Percentiles rank a stretch among this genome's conserved stretches.
phyloP scores from a whole-genome alignment of 2,797 vertebrate genomes.

The Anniella stebbinsi region DNA sequence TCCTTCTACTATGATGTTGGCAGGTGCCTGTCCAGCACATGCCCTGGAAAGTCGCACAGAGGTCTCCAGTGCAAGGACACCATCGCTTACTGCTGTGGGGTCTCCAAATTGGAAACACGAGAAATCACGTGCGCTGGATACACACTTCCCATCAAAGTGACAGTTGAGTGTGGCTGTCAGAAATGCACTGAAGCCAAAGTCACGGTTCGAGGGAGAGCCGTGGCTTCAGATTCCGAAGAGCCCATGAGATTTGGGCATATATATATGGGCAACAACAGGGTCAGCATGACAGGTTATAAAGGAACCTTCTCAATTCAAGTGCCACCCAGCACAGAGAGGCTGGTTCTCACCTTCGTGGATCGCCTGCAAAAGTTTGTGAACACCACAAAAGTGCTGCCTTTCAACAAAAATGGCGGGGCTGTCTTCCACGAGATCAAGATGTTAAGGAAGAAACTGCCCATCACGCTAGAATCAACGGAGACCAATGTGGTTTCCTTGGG shows the following conservation, averaged over 20 bases:
- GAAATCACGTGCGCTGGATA: constrained; percentile 91
- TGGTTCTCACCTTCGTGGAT: constrained; percentile 97
- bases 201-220: constrained; percentile 88
- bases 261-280: constrained; percentile 88
- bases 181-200: constrained; percentile 90
- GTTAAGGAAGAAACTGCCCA: constrained; percentile 87
- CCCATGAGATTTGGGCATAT: constrained; percentile 96
- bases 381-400: constrained; percentile 96
- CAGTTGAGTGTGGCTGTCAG: constrained; percentile 89
- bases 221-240: constrained; percentile 92
- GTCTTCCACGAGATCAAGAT: constrained; percentile 96
- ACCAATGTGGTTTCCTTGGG: constrained; percentile 91
- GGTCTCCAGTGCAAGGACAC: constrained; percentile 92
- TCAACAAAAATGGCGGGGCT: constrained; percentile 91
- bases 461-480: constrained; percentile 86
- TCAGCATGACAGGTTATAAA: constrained; percentile 97
- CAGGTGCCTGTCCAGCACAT: constrained; percentile 86
- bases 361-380: constrained; percentile 96
- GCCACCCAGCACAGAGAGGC: constrained; percentile 88
- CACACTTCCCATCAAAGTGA: constrained; percentile 90
- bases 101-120: constrained; percentile 87
- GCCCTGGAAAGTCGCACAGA: constrained; percentile 88
- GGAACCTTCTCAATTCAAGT: constrained; percentile 95
- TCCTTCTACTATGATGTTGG: constrained; percentile 94
- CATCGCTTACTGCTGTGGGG: constrained; percentile 90